A percentile compares a stretch with the other conserved stretches of the same genome.
These are phyloP conservation scores for Girardia tigrina DNA, from an alignment of 2,888 invertebrate species.

Conservation along the genomic window DNA sequence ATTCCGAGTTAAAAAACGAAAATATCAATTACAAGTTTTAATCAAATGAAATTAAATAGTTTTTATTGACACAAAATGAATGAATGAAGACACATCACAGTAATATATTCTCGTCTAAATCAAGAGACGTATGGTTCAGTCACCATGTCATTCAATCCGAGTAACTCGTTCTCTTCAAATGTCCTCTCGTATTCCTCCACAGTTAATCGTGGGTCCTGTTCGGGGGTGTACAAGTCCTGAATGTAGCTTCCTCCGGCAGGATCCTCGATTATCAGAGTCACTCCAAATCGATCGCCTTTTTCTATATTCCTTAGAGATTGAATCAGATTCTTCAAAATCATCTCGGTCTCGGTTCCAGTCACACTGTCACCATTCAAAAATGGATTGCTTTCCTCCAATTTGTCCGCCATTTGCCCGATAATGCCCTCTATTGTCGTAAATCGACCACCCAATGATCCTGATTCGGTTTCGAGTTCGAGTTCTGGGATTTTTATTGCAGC, in stretches of 20 bases:
- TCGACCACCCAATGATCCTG: conserved; percentile 71
- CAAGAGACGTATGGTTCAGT: conserved; percentile 63
- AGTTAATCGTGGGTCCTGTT: conserved; percentile 55
- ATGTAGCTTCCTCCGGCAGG: conserved; percentile 93
- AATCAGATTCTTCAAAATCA: background rate
- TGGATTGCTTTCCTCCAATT: conserved; percentile 53
- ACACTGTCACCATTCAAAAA: conserved; percentile 61
- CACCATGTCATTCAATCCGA: conserved; percentile 88
- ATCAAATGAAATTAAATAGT: too few species aligned
- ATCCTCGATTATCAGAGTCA: conserved; percentile 76
- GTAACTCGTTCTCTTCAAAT: conserved; percentile 79
- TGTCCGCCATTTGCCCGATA: conserved; percentile 62
- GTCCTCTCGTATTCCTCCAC: conserved; percentile 67
- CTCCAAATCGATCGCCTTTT: conserved; percentile 41
- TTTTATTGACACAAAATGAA: too few species aligned
- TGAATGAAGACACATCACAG: too few species aligned
- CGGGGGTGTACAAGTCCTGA: conserved; percentile 60
- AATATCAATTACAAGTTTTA: too few species aligned
- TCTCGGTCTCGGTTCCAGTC: conserved; percentile 53
- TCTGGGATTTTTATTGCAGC: conserved; percentile 69
- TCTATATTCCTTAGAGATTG: background rate
- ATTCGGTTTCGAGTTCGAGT: conserved; percentile 66
- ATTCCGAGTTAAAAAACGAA: too few species aligned
- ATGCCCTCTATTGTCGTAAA: conserved; percentile 90
- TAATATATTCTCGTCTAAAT: too few species aligned